phyloP scores from a whole-genome alignment of 2,888 invertebrate genomes.

The Eilema depressum region DNA sequence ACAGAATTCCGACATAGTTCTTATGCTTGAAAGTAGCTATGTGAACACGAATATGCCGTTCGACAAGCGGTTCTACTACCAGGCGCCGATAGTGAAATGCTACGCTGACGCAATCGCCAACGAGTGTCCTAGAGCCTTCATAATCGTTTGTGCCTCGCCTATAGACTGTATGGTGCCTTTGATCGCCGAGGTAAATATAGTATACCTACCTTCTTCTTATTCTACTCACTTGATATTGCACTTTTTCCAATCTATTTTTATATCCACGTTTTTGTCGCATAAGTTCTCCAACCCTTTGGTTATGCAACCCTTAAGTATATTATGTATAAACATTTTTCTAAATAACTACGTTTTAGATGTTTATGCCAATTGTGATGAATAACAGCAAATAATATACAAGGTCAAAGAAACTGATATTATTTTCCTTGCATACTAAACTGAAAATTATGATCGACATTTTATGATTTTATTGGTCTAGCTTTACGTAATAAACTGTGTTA shows the following conservation, averaged over 20 bases:
- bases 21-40: slow-evolving; percentile 74
- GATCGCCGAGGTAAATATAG: slow-evolving; percentile 73
- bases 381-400: background rate
- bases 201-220: background rate
- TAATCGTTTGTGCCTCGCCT: slow-evolving; percentile 83
- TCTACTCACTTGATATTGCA: no score
- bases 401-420: background rate
- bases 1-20: slow-evolving; percentile 78
- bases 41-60: slow-evolving; percentile 66
- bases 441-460: background rate
- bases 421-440: background rate
- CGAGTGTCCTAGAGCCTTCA: slow-evolving; percentile 85
- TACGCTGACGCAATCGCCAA: slow-evolving; percentile 82
- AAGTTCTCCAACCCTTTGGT: background rate
- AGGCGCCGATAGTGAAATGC: slow-evolving; percentile 76
- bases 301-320: background rate
- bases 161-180: slow-evolving; percentile 86
- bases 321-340: no score
- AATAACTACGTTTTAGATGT: background rate
- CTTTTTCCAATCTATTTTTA: no score
- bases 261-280: background rate
- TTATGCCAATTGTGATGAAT: background rate
- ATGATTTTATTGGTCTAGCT: background rate
- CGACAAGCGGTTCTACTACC: slow-evolving; percentile 71
- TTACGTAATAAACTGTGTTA: background rate